Evolutionary conservation across 2,888 invertebrate species (phyloP), one percentile per base, ranked within the genome.

Genomic region (Dynastes maya): DNA sequence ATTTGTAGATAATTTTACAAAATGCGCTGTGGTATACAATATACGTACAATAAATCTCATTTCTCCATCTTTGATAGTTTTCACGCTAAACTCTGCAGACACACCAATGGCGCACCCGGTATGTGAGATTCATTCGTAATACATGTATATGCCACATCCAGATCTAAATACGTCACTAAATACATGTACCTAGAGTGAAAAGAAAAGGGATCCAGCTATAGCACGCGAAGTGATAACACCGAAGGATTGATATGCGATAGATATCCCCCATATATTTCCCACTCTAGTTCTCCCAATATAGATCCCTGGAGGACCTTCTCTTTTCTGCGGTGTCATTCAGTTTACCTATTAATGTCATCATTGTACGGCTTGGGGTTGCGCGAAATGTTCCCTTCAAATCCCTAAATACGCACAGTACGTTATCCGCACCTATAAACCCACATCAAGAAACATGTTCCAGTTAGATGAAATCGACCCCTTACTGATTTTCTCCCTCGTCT

Each of bases 281-380:
- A 22, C 22, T 63, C 45, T 40, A 61, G 40, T 74, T 51, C 51
- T 68, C 51, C 68, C 63, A 74, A 74, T 74, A 74, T 49, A 61
- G 72, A 63, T 45, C 45, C 61, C 61, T 8, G 45, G 72, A 74
- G 72, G 16, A 61, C 61, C 29, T 74, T 49, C 72, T 45, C 63
- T 74, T 74, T 74, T 49, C 63, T 40, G 27, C 37, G 68, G 68
- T 53, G 58, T 68, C 77, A 68, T 68, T 67, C 61, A 58, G 77
- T 68, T 77, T 77, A 68, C 77, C 77, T 77, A 77, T 77, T 77
- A 77, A 77, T 77, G 77, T 67, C 77, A 77, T 77, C 68, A 68
- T 77, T 77, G 49, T 58, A 51, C 8, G 77, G 40, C 53, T 49
- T 45, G 61, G 27, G 72, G 72, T 74, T 74, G 61, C 27, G 40